Percentiles rank a stretch among this genome's conserved stretches.
Evolutionary conservation across 2,797 vertebrate genomes (phyloP).

Genomic region (Clarias pachynema): DNA sequence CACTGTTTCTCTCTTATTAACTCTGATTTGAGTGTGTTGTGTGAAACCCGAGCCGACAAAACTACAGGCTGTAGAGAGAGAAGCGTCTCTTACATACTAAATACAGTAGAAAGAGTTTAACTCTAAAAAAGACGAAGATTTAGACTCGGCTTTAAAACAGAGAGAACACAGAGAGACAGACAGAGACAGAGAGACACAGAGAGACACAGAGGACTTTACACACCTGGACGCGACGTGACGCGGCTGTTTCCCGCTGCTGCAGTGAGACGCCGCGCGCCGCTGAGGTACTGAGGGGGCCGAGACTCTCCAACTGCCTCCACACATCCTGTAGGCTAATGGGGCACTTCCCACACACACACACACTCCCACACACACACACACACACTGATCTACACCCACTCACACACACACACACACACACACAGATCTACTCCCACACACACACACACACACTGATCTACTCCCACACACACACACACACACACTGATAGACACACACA

Average conservation of each 20-base stretch:
- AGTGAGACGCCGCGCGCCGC: not conserved
- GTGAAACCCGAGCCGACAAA: not conserved
- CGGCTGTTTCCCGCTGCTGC: not conserved
- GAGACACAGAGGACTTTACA: not conserved
- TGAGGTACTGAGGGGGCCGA: not conserved
- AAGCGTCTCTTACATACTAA: too few relatives aligned
- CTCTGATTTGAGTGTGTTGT: not conserved
- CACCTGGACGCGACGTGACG: slow-evolving; percentile 33
- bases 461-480: too few relatives aligned
- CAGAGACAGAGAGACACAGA: too few relatives aligned
- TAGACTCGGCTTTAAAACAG: not conserved
- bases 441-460: too few relatives aligned
- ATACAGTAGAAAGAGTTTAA: too few relatives aligned
- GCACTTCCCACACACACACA: slow-evolving; percentile 2
- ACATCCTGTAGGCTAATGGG: slow-evolving; percentile 42
- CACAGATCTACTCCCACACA: too few relatives aligned
- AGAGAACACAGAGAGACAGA: not conserved
- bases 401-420: too few relatives aligned
- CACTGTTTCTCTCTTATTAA: not conserved
- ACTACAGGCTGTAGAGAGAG: not conserved
- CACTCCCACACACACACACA: too few relatives aligned
- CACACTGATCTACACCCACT: too few relatives aligned
- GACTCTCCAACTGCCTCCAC: not conserved
- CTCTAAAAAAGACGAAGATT: not conserved
- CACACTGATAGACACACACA: too few relatives aligned